Evolutionary conservation across 2,113 vertebrate genomes (phyloP), one percentile per base, ranked within the genome.

Genomic region (Apteryx owenii): DNA sequence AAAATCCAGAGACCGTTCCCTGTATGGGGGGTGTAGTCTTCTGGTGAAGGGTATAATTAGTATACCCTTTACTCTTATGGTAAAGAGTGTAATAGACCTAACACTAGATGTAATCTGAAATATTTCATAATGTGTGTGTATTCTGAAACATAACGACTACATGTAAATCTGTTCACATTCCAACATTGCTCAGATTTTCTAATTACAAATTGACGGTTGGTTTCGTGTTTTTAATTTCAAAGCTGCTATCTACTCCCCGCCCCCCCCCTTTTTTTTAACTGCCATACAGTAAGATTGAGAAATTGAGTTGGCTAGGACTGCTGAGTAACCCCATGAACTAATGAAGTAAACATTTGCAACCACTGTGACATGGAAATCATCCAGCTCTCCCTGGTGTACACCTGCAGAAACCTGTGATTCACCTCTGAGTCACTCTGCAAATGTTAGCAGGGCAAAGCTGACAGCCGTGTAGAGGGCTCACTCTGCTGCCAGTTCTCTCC

Each of bases 341-440:
- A 98, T 97, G 98, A 98, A 98, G 97, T 98, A 98, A 98, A 98
- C 98, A 98, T 97, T 98, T 97, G 97, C 97, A 97, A 97, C 97
- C 81, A 92, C 97, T 95, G 98, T 97, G 98, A 97, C 90, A 91
- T 98, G 98, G 98, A 98, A 96, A 95, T 81, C 84, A 92, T 98
- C 98, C 98, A 99, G 97, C 94, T 95, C 95, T 96, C 98, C 96
- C 62, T 65, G 97, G 97, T 81, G 89, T 97, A 98, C 98, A 98
- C 98, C 98, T 99, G 98, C 98, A 98, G 98, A 98, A 98, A 96
- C 95, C 89, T 87, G 97, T 98, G 98, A 99, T 96, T 98, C 98
- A 98, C 96, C 97, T 97, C 98, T 98, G 98, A 98, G 97, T 98
- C 98, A 98, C 97, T 98, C 86, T 25, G 94, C 97, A 98, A 98